These are phyloP conservation scores for Stegastes partitus DNA, from an alignment of 2,113 vertebrate genomes.

Conservation along the genomic window DNA sequence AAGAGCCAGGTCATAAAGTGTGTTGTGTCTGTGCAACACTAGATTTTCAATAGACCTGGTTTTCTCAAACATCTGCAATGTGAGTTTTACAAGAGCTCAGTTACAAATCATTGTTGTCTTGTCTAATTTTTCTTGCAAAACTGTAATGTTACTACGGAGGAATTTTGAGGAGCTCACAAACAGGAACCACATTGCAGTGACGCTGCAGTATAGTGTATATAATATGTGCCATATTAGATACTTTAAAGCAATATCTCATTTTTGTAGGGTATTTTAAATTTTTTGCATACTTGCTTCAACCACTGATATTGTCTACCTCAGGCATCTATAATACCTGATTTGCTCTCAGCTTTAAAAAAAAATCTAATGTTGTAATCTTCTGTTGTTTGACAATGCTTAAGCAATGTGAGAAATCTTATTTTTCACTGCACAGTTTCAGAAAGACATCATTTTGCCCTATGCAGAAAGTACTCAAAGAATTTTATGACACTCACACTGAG, in stretches of 20 bases:
- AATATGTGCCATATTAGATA: neutral
- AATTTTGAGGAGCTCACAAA: neutral
- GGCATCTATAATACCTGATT: constrained; percentile 23
- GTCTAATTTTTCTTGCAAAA: neutral
- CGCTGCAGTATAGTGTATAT: neutral
- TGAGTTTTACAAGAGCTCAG: neutral
- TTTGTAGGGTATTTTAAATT: constrained; percentile 6
- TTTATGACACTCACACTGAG: constrained; percentile 7
- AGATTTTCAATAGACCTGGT: neutral
- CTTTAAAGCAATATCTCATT: constrained; percentile 22
- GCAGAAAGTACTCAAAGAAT: neutral
- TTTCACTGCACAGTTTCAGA: neutral
- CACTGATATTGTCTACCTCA: neutral
- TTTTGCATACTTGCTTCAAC: constrained; percentile 4
- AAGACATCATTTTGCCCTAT: constrained; percentile 21
- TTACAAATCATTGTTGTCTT: neutral
- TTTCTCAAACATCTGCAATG: constrained; percentile 12
- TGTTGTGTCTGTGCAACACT: neutral
- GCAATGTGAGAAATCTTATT: constrained; percentile 7
- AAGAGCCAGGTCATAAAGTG: neutral
- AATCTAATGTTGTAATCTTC: constrained; percentile 21
- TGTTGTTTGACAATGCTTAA: constrained; percentile 8
- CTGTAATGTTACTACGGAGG: neutral
- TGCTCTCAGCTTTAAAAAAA: constrained; percentile 19
- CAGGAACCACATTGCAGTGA: constrained; percentile 1